A percentile compares a stretch with the other conserved stretches of the same genome.
Conservation (phyloP, 2,888 invertebrate genomes). For the Andricus curvator region DNA sequence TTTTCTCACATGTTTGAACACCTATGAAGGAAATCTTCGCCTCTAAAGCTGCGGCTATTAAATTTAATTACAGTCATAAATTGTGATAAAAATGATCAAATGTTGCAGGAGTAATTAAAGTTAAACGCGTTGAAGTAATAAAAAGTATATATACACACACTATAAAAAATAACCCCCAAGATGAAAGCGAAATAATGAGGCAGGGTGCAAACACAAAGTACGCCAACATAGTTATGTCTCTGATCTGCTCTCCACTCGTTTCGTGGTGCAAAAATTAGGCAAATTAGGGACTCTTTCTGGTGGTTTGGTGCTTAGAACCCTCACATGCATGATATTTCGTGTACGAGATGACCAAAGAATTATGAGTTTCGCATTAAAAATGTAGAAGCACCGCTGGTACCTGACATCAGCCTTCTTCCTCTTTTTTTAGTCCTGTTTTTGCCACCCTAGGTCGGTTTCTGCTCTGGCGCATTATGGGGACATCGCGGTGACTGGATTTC, state of each 20-base stretch:
- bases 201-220: slow-evolving; percentile 18
- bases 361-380: slow-evolving; percentile 22
- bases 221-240: slow-evolving; percentile 1
- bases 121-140: neutral
- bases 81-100: neutral
- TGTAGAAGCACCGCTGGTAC: slow-evolving; percentile 22
- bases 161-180: neutral
- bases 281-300: slow-evolving; percentile 9
- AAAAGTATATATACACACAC: neutral
- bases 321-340: neutral
- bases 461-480: slow-evolving; percentile 14
- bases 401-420: slow-evolving; percentile 9
- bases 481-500: slow-evolving; percentile 25
- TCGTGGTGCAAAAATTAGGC: slow-evolving; percentile 7
- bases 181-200: slow-evolving; percentile 23
- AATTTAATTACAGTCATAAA: neutral
- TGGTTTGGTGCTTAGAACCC: neutral
- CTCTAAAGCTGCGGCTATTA: neutral
- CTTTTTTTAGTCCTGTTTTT: neutral
- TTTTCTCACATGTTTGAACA: neutral
- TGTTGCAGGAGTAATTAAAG: neutral
- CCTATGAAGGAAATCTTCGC: neutral
- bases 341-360: slow-evolving; percentile 1
- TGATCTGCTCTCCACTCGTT: slow-evolving; percentile 19
- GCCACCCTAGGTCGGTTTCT: neutral